These are phyloP conservation scores for Triplophysa siluroides DNA, from an alignment of 2,113 vertebrate species.

Conservation along the genomic window DNA sequence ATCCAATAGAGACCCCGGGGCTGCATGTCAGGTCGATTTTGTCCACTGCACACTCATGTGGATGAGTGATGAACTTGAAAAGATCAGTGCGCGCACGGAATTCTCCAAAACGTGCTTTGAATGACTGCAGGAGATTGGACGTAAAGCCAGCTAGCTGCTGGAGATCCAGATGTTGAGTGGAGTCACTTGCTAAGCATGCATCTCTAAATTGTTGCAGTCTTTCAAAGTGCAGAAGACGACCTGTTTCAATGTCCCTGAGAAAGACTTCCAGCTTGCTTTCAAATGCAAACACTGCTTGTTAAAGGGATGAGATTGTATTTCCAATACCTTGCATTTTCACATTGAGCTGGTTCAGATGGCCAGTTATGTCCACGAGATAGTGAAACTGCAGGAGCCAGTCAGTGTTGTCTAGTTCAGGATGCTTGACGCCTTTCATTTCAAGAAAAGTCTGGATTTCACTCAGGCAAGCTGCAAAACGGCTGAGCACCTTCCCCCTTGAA, in stretches of 20 bases:
- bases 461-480: too few relatives aligned
- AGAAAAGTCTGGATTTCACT: too few relatives aligned
- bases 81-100: conserved; percentile 42
- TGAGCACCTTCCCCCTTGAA: too few relatives aligned
- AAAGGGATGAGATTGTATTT: too few relatives aligned
- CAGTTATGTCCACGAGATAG: too few relatives aligned
- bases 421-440: too few relatives aligned
- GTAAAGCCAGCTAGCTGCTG: conserved; percentile 59
- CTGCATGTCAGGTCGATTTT: conserved; percentile 32
- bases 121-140: conserved; percentile 54
- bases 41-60: conserved; percentile 45
- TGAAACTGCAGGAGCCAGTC: too few relatives aligned
- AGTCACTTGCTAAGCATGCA: conserved; percentile 47
- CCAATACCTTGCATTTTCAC: too few relatives aligned
- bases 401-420: too few relatives aligned
- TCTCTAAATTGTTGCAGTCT: conserved; percentile 44
- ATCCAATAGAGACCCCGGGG: conserved; percentile 40
- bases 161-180: conserved; percentile 51
- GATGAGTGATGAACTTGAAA: conserved; percentile 61
- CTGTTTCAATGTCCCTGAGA: conserved; percentile 44
- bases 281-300: too few relatives aligned
- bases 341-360: too few relatives aligned
- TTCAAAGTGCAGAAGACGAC: neutral
- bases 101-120: conserved; percentile 56
- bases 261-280: conserved; percentile 56